These are phyloP conservation scores for Polia nebulosa DNA, from an alignment of 2,888 invertebrate species.

Conservation along the genomic window DNA sequence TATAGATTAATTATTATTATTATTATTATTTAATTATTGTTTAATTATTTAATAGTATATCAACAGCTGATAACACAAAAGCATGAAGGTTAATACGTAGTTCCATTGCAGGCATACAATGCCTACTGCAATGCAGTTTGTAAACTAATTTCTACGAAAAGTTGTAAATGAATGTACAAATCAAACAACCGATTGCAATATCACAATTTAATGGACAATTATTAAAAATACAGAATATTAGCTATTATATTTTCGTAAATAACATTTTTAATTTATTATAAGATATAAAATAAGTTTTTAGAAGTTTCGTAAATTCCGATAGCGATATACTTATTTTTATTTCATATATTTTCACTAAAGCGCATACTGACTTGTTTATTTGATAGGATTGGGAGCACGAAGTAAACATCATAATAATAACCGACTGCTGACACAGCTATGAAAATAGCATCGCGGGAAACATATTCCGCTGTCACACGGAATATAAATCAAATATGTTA, in stretches of 20 bases:
- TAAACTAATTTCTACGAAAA: constrained; percentile 3
- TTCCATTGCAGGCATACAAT: constrained; percentile 11
- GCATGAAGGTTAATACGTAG: neutral
- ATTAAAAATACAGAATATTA: constrained; percentile 74
- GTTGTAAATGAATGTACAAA: constrained; percentile 10
- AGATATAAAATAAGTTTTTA: constrained; percentile 65
- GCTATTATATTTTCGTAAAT: constrained; percentile 71
- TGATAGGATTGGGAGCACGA: constrained; percentile 23
- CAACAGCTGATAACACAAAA: neutral
- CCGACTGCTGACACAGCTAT: constrained; percentile 34
- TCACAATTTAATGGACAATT: constrained; percentile 90
- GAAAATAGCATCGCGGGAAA: constrained; percentile 52
- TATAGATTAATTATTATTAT: no score
- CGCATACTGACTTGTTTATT: constrained; percentile 59
- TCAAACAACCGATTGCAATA: constrained; percentile 74
- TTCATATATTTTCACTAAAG: constrained; percentile 47
- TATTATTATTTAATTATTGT: no score
- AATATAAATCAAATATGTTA: constrained; percentile 43
- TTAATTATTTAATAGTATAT: no score
- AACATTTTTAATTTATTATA: constrained; percentile 59
- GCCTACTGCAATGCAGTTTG: constrained; percentile 46
- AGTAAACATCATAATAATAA: constrained; percentile 27
- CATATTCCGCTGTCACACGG: constrained; percentile 19
- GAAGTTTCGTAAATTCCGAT: constrained; percentile 65
- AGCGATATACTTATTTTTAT: constrained; percentile 57